Evolutionary conservation across 2,888 invertebrate species (phyloP).

Genomic region (Tryphoninae sp.): DNA sequence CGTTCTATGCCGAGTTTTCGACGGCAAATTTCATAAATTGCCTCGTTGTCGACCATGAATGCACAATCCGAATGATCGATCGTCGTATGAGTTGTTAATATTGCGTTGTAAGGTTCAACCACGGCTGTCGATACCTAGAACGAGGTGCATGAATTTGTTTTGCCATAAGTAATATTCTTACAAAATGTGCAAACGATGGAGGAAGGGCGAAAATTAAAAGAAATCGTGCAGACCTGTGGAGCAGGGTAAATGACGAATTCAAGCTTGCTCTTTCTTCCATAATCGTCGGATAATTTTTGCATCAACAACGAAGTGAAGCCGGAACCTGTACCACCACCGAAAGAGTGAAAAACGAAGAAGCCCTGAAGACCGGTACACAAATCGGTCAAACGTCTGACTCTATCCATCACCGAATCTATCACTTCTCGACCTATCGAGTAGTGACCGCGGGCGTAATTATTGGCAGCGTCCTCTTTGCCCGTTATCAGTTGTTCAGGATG

Average conservation of each 20-base stretch:
- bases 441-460: constrained; percentile 97
- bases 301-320: constrained; percentile 96
- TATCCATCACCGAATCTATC: constrained; percentile 91
- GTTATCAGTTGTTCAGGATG: constrained; percentile 96
- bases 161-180: too few species aligned
- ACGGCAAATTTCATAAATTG: constrained; percentile 96
- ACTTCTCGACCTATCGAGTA: constrained; percentile 96
- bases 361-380: constrained; percentile 94
- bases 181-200: too few species aligned
- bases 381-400: constrained; percentile 91
- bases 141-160: too few species aligned
- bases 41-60: constrained; percentile 97
- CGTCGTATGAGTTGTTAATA: constrained; percentile 95
- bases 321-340: constrained; percentile 94
- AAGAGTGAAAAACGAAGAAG: constrained; percentile 96
- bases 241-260: constrained; percentile 98
- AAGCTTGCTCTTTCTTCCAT: constrained; percentile 96
- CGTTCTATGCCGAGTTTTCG: constrained; percentile 91
- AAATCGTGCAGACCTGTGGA: constrained; percentile 86
- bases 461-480: constrained; percentile 96
- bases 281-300: constrained; percentile 95
- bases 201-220: neutral
- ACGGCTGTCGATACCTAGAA: constrained; percentile 93
- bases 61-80: constrained; percentile 94
- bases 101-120: constrained; percentile 96